A percentile compares a stretch with the other conserved stretches of the same genome.
phyloP scores from a whole-genome alignment of 2,797 vertebrate genomes.

The Mareca penelope region DNA sequence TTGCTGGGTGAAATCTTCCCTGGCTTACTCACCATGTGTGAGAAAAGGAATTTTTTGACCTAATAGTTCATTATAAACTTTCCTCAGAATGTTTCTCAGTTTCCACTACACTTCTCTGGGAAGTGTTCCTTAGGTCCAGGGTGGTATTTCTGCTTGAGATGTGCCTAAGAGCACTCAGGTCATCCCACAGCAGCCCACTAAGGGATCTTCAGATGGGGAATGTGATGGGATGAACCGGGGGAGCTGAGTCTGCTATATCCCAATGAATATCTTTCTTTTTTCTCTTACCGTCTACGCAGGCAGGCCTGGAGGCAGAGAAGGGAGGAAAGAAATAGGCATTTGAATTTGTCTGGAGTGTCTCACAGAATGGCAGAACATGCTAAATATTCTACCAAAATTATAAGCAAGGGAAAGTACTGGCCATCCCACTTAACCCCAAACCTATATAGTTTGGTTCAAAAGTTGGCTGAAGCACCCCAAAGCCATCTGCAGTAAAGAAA shows the following conservation, averaged over 20 bases:
- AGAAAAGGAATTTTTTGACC: neutral
- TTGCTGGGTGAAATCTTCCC: neutral
- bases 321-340: neutral
- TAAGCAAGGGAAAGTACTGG: neutral
- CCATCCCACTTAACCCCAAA: neutral
- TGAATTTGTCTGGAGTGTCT: neutral
- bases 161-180: neutral
- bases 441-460: neutral
- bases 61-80: neutral
- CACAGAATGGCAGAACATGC: neutral
- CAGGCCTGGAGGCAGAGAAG: neutral
- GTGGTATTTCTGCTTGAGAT: neutral
- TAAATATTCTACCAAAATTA: neutral
- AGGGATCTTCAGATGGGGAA: no score
- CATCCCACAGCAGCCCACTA: neutral
- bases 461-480: neutral
- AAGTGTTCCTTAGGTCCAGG: neutral
- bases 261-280: neutral
- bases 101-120: neutral
- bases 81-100: neutral
- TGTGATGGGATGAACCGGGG: neutral
- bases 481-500: neutral
- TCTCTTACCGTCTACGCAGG: neutral
- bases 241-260: neutral
- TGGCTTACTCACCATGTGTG: neutral